Evolutionary conservation across 2,113 vertebrate species (phyloP), one percentile per base, ranked within the genome.

Genomic region (Eretmochelys imbricata): DNA sequence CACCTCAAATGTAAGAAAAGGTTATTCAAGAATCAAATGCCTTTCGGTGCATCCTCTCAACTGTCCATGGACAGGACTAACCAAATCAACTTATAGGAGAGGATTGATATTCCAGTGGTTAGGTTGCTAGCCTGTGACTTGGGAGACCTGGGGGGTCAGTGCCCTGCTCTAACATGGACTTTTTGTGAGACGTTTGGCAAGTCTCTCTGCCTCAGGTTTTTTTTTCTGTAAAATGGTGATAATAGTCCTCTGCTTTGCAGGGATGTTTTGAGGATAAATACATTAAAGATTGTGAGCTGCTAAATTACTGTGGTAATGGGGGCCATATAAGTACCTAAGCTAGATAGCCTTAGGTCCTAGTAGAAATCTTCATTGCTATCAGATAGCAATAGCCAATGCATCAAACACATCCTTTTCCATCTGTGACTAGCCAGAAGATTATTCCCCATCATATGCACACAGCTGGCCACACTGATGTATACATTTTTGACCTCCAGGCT

Each of bases 151-250:
- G 31, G 31, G 42, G 79, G 89, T 89, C 29, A 46, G 5, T 38
- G 62, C 5, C 53, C 0, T 1, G 1, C 35, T 50, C 65, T 82
- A 51, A 35, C 14, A 75, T 25, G 1, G 3, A 10, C 0, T 0
- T 48, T 55, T 13, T 84, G 6, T 14, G 13, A 85, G 78, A 62
- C 17, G 46, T 76, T 27, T 27, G 46, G 20, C 76, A 49, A 27
- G 27, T 12, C 27, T 84, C 85, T 55, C 79, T 83, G 29, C 49
- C 82, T 91, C 87, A 57, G 16, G 51, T 22, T 85, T 29, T 35
- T 27, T 85, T 29, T 35, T 29, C 1, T 1, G 38, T 59, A 14
- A 72, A 80, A 54, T 80, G 20, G 59, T 75, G 72, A 59, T 38
- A 85, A 76, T 49, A 50, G 12, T 3, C 17, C 59, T 19, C 80